phyloP scores from a whole-genome alignment of 2,888 invertebrate species.

The Hemicrepidius hirtus region DNA sequence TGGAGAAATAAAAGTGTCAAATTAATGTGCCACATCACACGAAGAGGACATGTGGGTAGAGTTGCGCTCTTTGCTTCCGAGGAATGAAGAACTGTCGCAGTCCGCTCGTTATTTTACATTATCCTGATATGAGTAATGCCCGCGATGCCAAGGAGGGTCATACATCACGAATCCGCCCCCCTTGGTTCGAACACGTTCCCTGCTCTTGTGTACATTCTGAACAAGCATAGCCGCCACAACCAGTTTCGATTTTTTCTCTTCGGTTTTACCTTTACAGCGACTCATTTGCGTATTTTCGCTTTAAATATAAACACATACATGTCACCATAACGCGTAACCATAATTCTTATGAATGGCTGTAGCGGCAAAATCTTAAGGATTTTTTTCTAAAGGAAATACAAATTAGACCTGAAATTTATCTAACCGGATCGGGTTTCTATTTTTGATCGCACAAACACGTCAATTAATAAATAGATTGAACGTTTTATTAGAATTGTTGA shows the following conservation, averaged over 20 bases:
- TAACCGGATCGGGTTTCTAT: constrained; percentile 1
- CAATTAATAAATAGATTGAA: constrained; percentile 2
- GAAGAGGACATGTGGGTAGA: constrained; percentile 22
- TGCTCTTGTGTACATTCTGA: constrained; percentile 32
- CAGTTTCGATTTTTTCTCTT: constrained; percentile 34
- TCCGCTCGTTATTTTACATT: constrained; percentile 24
- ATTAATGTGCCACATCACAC: constrained; percentile 43
- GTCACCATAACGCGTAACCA: constrained; percentile 17
- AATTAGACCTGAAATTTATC: constrained; percentile 25
- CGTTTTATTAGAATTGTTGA: neutral
- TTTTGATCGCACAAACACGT: neutral
- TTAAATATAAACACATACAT: constrained; percentile 33
- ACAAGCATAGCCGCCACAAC: constrained; percentile 32
- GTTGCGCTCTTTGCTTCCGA: constrained; percentile 9
- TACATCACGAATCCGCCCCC: constrained; percentile 43
- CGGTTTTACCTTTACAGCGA: constrained; percentile 9
- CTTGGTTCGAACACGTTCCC: constrained; percentile 40
- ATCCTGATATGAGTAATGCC: constrained; percentile 45
- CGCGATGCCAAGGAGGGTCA: constrained; percentile 15
- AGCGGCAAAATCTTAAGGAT: constrained; percentile 23
- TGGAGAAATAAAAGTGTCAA: constrained; percentile 41
- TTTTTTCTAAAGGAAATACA: constrained; percentile 30
- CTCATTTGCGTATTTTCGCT: constrained; percentile 42
- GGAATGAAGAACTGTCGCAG: constrained; percentile 29
- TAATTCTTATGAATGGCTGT: constrained; percentile 27